Base-by-base conservation (phyloP, 2,888 invertebrate species). In the Conops quadrifasciatus region DNA sequence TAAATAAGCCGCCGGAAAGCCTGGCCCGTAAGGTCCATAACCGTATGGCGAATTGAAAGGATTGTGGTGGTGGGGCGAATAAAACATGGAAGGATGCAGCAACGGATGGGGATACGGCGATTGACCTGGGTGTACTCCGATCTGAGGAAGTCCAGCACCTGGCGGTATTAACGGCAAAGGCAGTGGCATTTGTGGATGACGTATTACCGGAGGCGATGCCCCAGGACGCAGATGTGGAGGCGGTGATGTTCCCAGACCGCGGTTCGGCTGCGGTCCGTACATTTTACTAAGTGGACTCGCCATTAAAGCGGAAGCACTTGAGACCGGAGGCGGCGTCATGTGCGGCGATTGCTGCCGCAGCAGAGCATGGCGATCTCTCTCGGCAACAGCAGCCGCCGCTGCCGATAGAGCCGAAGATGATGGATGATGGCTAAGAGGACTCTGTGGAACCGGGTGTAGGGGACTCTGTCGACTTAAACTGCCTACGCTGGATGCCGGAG, bases 51-150 rank as follows among this genome's bases (percentile, higher is more conserved):
- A 84, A 73, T 85, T 86, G 73, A 87, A 86, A 60, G 86, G 86
- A 79, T 84, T 84, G 85, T 92, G 92, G 82, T 92, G 93, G 81
- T 91, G 93, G 71, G 85, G 84, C 21, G 93, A 91, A 78, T 94
- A 94, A 78, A 91, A 92, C 83, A 91, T 88, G 60, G 89, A 90
- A 0, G 90, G 89, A 73, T 90, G 89, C 84, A 92, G 90, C 19
- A 91, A 89, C 64, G 90, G 89, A 78, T 89, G 90, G 2, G 90
- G 91, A 74, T 92, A 92, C 60, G 90, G 90, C 79, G 91, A 92
- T 80, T 92, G 93, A 2, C 92, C 90, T 7, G 93, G 91, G 83
- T 93, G 93, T 87, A 93, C 91, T 16, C 85, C 84, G 63, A 86
- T 84, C 72, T 84, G 86, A 5, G 85, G 83, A 71, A 86, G 84